phyloP scores from a whole-genome alignment of 1,140 invertebrate genomes.

The Rhopalosiphum maidis region DNA sequence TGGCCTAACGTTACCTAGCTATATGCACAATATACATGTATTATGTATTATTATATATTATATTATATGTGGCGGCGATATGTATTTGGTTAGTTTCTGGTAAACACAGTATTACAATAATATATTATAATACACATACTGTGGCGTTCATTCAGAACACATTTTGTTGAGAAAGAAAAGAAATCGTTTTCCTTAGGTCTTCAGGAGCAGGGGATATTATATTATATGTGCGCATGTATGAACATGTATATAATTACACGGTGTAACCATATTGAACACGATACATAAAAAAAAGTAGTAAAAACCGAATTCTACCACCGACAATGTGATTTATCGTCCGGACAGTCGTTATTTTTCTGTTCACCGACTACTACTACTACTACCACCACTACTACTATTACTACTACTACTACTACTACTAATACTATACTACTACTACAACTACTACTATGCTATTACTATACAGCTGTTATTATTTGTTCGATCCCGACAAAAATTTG shows the following conservation, averaged over 20 bases:
- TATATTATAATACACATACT: neutral
- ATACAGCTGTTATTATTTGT: constrained; percentile 26
- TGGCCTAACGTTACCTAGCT: neutral
- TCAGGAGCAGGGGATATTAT: neutral
- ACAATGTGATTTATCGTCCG: constrained; percentile 45
- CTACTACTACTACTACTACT: neutral
- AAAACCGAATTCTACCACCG: constrained; percentile 25
- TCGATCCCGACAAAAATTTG: constrained; percentile 18
- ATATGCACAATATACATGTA: neutral
- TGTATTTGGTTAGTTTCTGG: neutral
- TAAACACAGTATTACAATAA: neutral
- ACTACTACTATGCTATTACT: neutral
- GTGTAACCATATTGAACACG: constrained; percentile 8
- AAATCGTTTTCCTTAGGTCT: neutral
- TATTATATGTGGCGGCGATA: neutral
- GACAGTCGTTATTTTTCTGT: constrained; percentile 27
- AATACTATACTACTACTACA: neutral
- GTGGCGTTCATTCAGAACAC: neutral
- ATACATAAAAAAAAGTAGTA: constrained; percentile 21
- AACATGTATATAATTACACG: constrained; percentile 34
- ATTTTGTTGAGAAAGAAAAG: neutral
- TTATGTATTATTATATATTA: neutral
- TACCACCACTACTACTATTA: neutral
- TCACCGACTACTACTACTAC: neutral
- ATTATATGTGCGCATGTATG: neutral